A percentile compares a stretch with the other conserved stretches of the same genome.
These are phyloP conservation scores for Rhinoderma darwinii DNA, from an alignment of 2,113 vertebrate genomes.

Conservation along the genomic window DNA sequence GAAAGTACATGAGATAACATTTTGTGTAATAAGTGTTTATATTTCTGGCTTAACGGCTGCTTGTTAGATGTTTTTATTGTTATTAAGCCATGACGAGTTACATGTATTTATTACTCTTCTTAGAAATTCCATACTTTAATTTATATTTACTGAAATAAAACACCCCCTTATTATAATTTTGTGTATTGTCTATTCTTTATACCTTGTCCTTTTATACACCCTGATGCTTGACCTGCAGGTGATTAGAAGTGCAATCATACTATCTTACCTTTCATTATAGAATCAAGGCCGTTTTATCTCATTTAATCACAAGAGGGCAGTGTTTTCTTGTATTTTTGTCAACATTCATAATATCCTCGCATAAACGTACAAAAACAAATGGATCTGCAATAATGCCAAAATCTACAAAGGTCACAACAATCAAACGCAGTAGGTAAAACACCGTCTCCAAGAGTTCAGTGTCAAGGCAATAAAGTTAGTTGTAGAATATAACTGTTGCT, in stretches of 20 bases:
- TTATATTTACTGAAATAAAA: not conserved
- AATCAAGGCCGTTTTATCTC: not conserved
- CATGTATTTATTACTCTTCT: not conserved
- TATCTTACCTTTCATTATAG: not conserved
- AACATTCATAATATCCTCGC: constrained; percentile 26
- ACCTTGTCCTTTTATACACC: not conserved
- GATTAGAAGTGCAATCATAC: not conserved
- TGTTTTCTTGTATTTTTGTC: constrained; percentile 65
- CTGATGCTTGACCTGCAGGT: not conserved
- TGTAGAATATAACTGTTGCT: constrained; percentile 28
- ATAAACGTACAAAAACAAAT: not conserved
- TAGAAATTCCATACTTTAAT: not conserved
- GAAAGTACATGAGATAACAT: not conserved
- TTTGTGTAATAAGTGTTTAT: not conserved
- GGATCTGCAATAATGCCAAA: not conserved
- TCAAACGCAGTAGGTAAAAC: not conserved
- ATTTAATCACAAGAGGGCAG: constrained; percentile 74
- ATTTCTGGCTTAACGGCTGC: not conserved
- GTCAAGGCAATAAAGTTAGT: constrained; percentile 13
- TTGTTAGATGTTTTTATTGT: not conserved
- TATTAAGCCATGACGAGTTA: not conserved
- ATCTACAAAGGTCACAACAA: not conserved
- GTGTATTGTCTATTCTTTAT: not conserved
- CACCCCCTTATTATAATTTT: not conserved
- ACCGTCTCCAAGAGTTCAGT: not conserved